These are phyloP conservation scores for Pelecanus crispus DNA, from an alignment of 2,113 vertebrate genomes.

Conservation along the genomic window DNA sequence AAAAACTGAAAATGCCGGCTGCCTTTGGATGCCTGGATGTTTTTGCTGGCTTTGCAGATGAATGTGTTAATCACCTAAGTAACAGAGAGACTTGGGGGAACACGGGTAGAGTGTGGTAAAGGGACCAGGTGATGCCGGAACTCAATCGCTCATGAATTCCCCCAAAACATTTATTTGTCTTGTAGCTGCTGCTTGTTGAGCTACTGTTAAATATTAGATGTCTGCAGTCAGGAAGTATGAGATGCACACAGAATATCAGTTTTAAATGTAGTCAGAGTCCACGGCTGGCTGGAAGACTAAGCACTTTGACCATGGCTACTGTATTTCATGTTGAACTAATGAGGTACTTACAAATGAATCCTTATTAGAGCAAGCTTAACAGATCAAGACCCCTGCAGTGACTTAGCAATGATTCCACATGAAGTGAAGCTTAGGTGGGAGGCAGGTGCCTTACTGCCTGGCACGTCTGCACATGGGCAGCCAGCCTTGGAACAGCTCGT, in stretches of 20 bases:
- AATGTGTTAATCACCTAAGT: not conserved
- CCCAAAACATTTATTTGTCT: not conserved
- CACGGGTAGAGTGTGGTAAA: not conserved
- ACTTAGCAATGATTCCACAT: not conserved
- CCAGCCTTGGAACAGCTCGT: not conserved
- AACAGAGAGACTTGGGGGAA: not conserved
- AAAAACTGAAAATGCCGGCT: not conserved
- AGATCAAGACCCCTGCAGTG: not conserved
- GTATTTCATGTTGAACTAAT: not conserved
- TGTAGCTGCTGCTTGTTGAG: not conserved
- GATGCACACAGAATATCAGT: not conserved
- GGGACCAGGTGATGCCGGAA: not conserved
- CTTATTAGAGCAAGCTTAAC: not conserved
- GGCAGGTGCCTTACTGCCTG: not conserved
- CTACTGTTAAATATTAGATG: not conserved
- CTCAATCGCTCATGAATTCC: not conserved
- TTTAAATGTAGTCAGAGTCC: not conserved
- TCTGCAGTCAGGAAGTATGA: not conserved
- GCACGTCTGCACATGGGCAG: not conserved
- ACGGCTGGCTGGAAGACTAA: not conserved
- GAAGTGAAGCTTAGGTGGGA: not conserved
- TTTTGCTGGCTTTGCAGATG: not conserved
- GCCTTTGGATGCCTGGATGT: not conserved
- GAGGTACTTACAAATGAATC: constrained; percentile 7
- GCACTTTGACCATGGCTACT: not conserved